Conservation (phyloP, 2,113 vertebrate genomes). For the Myanophis thanlyinensis region DNA sequence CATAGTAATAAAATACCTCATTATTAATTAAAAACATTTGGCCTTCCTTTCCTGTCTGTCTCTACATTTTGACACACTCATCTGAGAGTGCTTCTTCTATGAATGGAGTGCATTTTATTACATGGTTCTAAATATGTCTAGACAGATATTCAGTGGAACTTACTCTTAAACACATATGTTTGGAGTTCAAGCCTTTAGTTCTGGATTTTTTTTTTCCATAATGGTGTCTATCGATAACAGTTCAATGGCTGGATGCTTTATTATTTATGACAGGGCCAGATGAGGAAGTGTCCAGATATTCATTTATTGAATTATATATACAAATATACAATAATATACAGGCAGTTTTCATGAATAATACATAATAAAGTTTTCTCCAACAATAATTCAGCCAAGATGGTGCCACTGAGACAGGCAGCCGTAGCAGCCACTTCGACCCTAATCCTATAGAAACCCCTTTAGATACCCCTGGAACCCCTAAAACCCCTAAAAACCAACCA, state of each 20-base stretch:
- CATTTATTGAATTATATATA: not conserved
- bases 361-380: not conserved
- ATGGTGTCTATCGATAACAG: not conserved
- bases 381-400: not conserved
- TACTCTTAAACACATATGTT: not conserved
- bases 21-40: not conserved
- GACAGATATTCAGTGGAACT: not conserved
- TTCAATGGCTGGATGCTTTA: not conserved
- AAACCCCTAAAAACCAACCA: no score
- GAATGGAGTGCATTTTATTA: not conserved
- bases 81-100: not conserved
- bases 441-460: no score
- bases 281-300: not conserved
- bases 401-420: no score
- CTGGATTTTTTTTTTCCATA: not conserved
- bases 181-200: not conserved
- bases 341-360: not conserved
- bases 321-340: not conserved
- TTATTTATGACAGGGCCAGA: not conserved
- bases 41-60: not conserved
- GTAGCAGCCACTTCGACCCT: no score
- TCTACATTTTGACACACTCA: not conserved
- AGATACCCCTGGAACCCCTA: no score
- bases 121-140: not conserved
- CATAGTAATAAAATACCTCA: not conserved